phyloP scores from a whole-genome alignment of 2,113 vertebrate genomes.

The Vulpes ferrilata region DNA sequence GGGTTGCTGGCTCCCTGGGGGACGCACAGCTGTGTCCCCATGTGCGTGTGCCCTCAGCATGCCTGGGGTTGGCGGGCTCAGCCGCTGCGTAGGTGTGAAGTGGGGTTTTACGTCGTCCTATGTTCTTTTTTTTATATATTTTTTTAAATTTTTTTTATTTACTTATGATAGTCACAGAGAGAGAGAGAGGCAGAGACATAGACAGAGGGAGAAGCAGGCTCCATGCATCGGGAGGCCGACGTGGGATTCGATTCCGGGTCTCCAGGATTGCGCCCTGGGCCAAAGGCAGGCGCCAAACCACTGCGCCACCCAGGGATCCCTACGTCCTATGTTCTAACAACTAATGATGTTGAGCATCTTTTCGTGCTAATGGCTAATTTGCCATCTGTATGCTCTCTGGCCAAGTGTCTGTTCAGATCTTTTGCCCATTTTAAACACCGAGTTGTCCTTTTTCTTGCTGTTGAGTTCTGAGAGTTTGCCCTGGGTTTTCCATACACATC shows the following conservation, averaged over 20 bases:
- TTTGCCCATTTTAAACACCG: not conserved
- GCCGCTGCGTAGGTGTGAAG: rapidly evolving
- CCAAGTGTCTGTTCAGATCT: not conserved
- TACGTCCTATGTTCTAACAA: too few species aligned
- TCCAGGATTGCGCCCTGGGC: too few species aligned
- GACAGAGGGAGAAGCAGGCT: too few species aligned
- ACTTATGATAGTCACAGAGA: too few species aligned
- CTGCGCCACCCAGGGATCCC: too few species aligned
- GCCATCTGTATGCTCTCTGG: not conserved
- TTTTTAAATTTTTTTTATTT: too few species aligned
- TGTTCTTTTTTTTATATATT: too few species aligned
- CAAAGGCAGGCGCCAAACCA: too few species aligned
- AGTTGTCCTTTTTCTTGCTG: not conserved
- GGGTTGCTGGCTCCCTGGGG: not conserved
- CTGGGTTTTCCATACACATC: rapidly evolving
- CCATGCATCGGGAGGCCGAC: too few species aligned
- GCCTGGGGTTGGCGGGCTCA: rapidly evolving
- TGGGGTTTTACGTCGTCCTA: too few species aligned
- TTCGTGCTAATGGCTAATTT: not conserved
- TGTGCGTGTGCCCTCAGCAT: rapidly evolving
- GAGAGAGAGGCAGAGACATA: too few species aligned
- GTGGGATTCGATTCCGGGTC: too few species aligned
- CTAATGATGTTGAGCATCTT: rapidly evolving
- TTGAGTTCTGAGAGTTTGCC: rapidly evolving
- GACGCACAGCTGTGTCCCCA: not conserved